Evolutionary conservation across 2,113 vertebrate genomes (phyloP).

Genomic region (Todiramphus chloris): DNA sequence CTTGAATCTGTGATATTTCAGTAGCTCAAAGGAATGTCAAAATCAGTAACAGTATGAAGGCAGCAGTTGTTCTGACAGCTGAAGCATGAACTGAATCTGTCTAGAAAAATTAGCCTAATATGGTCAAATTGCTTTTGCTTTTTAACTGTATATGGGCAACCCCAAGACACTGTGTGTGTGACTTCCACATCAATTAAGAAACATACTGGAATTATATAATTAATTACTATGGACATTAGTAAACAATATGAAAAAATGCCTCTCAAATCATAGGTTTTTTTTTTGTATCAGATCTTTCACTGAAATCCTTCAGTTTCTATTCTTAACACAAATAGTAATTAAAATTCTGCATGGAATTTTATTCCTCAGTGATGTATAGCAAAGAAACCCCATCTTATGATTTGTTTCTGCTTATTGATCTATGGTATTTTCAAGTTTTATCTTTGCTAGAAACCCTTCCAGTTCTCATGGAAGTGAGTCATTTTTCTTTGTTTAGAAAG

Average conservation of each 20-base stretch:
- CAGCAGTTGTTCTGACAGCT: slow-evolving; percentile 69
- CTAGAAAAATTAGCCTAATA: slow-evolving; percentile 74
- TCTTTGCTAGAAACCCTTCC: neutral
- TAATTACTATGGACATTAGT: neutral
- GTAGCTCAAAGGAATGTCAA: slow-evolving; percentile 73
- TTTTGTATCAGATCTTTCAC: neutral
- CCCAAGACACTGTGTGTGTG: neutral
- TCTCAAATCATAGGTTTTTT: neutral
- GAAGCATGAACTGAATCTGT: slow-evolving; percentile 78
- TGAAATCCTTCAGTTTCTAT: neutral
- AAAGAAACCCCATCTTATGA: neutral
- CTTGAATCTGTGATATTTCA: slow-evolving; percentile 65
- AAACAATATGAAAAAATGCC: neutral
- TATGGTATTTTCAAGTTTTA: neutral
- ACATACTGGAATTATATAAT: neutral
- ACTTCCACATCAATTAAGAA: slow-evolving; percentile 2
- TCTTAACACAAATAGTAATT: neutral
- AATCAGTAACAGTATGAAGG: slow-evolving; percentile 61
- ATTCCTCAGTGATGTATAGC: neutral
- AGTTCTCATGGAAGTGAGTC: neutral
- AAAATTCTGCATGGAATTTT: neutral
- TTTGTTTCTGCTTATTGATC: neutral
- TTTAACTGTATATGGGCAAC: slow-evolving; percentile 52
- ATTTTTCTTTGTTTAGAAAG: slow-evolving; percentile 25
- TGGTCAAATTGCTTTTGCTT: slow-evolving; percentile 65